Conservation (phyloP, 2,888 invertebrate genomes). For the Erannis defoliaria region DNA sequence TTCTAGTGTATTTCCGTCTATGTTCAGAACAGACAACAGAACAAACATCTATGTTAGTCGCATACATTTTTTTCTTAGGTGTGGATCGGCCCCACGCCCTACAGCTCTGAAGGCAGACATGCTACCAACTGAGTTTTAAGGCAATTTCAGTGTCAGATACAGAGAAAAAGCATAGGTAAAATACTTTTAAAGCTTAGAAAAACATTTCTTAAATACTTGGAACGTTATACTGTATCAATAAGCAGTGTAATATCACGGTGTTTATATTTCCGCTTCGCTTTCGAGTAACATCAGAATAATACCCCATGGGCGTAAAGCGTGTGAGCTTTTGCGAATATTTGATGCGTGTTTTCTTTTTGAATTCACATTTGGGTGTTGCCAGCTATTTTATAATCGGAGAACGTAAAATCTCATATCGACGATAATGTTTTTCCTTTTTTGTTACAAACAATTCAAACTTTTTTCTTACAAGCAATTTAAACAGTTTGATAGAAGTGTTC, state of each 20-base stretch:
- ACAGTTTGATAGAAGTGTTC: no score
- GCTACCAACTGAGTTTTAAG: not conserved
- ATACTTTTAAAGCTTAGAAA: no score
- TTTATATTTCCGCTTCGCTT: slow-evolving; percentile 28
- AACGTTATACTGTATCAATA: slow-evolving; percentile 10
- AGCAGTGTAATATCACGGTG: slow-evolving; percentile 10
- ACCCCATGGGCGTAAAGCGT: slow-evolving; percentile 13
- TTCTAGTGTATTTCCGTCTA: no score
- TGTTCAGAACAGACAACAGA: no score
- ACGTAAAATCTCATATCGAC: not conserved
- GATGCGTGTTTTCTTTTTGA: slow-evolving; percentile 17
- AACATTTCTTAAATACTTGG: not conserved
- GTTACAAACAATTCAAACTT: no score
- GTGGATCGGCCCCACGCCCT: no score
- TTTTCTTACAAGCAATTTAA: not conserved
- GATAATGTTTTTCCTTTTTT: not conserved
- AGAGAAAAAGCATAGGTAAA: not conserved
- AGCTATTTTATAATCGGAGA: not conserved
- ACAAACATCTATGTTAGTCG: no score
- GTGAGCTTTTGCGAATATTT: slow-evolving; percentile 15
- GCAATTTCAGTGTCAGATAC: no score
- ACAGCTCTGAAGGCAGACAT: no score
- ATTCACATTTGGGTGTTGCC: not conserved
- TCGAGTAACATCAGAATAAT: slow-evolving; percentile 18
- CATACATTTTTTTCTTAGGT: no score